These are phyloP conservation scores for Epinotia ramella DNA, from an alignment of 2,888 invertebrate species.

Conservation along the genomic window DNA sequence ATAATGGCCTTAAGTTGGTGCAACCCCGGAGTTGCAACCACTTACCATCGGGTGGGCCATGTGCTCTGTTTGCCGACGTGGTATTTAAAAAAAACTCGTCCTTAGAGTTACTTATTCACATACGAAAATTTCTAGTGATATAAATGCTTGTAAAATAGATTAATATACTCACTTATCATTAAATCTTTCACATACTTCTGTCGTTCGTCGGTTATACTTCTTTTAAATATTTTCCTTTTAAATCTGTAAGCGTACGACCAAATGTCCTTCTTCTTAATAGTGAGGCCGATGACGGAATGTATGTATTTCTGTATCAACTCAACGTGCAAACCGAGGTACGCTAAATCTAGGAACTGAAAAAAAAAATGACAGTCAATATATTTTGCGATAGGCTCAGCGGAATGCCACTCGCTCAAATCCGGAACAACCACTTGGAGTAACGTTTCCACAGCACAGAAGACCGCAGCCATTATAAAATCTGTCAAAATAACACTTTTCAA, in stretches of 20 bases:
- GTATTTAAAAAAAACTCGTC: no score
- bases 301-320: constrained; percentile 39
- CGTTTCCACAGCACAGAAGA: no score
- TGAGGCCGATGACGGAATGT: constrained; percentile 18
- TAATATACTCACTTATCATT: constrained; percentile 23
- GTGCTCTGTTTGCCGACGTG: no score
- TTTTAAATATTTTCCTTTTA: constrained; percentile 31
- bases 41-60: no score
- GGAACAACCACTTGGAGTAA: neutral
- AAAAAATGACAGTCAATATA: neutral
- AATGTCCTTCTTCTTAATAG: constrained; percentile 37
- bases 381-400: neutral
- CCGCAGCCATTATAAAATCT: no score
- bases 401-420: no score
- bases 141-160: no score
- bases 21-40: no score
- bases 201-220: constrained; percentile 20
- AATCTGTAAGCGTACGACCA: constrained; percentile 37
- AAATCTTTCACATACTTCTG: constrained; percentile 18
- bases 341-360: constrained; percentile 32
- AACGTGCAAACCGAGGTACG: constrained; percentile 28
- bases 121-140: no score
- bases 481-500: no score
- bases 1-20: no score
- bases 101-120: no score